A percentile compares a stretch with the other conserved stretches of the same genome.
Conservation (phyloP, 2,888 invertebrate genomes). For the Andrena dorsata region DNA sequence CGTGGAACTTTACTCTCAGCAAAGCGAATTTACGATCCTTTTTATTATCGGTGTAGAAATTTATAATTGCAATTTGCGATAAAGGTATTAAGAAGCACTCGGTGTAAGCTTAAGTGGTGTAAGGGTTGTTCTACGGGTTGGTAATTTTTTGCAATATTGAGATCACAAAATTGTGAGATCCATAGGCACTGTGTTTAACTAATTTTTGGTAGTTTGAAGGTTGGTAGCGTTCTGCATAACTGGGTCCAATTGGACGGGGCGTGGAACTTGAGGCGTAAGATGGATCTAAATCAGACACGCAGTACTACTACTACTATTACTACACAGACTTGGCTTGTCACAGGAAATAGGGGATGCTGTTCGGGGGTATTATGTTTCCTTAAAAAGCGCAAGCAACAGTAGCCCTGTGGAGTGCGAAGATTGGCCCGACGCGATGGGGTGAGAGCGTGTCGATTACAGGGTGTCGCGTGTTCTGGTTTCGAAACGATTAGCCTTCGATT, state of each 20-base stretch:
- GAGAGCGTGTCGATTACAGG: slow-evolving; percentile 33
- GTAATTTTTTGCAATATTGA: too few relatives aligned
- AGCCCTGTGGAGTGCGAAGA: too few relatives aligned
- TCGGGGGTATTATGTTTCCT: not conserved
- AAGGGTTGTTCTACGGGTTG: too few relatives aligned
- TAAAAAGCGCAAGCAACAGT: not conserved
- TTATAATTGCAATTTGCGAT: not conserved
- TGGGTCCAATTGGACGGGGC: too few relatives aligned
- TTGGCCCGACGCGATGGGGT: not conserved
- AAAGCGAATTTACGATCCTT: not conserved
- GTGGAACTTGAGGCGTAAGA: too few relatives aligned
- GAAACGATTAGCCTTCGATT: slow-evolving; percentile 62
- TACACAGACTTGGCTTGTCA: not conserved
- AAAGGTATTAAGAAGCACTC: not conserved
- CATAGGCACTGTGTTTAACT: too few relatives aligned
- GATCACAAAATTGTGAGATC: too few relatives aligned
- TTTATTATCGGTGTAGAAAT: not conserved
- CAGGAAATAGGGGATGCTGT: not conserved
- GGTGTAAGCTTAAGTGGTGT: too few relatives aligned
- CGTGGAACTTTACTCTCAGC: not conserved
- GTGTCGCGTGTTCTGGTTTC: slow-evolving; percentile 51
- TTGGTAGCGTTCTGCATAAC: too few relatives aligned
- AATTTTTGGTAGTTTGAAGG: too few relatives aligned
- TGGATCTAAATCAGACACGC: too few relatives aligned
- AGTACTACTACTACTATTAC: too few relatives aligned